A percentile compares a stretch with the other conserved stretches of the same genome.
phyloP scores from a whole-genome alignment of 1,140 invertebrate species.

The Heliconius nattereri region DNA sequence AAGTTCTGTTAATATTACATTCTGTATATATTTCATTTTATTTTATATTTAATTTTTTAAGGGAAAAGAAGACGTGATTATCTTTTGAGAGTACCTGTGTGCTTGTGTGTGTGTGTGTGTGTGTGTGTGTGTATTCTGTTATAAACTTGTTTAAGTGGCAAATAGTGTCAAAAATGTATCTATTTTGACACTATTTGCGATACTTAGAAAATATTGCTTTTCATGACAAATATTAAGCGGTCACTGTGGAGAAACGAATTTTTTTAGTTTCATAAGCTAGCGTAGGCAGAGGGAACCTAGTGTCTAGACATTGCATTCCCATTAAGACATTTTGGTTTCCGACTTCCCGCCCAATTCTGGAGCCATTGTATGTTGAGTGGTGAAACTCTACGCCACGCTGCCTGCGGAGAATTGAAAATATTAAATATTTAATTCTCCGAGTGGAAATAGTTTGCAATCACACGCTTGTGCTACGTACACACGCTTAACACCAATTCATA shows the following conservation, averaged over 20 bases:
- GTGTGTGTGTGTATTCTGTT: not conserved
- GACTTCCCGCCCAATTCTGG: no score
- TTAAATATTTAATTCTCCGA: not conserved
- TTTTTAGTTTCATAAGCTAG: no score
- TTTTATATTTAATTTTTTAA: no score
- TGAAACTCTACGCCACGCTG: not conserved
- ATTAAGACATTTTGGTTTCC: no score
- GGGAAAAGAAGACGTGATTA: not conserved
- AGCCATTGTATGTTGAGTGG: not conserved
- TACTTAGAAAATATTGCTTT: not conserved
- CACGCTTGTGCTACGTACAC: no score
- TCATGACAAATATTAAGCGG: not conserved
- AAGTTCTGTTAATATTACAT: slow-evolving; percentile 25
- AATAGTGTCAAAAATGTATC: not conserved
- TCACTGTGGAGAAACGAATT: no score
- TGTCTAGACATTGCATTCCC: no score
- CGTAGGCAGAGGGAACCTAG: no score
- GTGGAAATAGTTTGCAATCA: not conserved
- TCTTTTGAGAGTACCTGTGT: not conserved
- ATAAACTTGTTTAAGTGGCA: not conserved
- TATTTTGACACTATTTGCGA: not conserved
- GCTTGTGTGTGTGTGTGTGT: no score
- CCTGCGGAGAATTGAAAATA: not conserved
- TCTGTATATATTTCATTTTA: slow-evolving; percentile 10
- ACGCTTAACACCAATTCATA: no score